These are phyloP conservation scores for Chaetodon auriga DNA, from an alignment of 2,113 vertebrate genomes.

Conservation along the genomic window DNA sequence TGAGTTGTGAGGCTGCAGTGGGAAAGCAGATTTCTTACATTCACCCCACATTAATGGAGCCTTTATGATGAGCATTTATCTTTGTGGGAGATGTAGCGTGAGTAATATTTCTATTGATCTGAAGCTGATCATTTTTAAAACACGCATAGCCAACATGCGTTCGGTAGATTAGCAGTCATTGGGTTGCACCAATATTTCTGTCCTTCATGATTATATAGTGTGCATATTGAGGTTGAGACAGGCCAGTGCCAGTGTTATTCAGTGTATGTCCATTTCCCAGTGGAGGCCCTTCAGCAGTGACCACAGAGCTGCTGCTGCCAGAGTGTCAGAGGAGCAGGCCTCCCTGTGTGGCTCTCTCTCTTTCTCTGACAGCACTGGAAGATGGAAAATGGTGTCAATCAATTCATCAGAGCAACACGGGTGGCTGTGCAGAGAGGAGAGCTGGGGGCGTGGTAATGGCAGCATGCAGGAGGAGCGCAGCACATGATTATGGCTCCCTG, in stretches of 20 bases:
- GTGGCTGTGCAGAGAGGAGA: slow-evolving; percentile 75
- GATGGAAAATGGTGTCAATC: slow-evolving; percentile 86
- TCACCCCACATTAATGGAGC: slow-evolving; percentile 15
- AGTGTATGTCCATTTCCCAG: slow-evolving; percentile 39
- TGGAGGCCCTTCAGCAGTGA: slow-evolving; percentile 66
- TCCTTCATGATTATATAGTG: neutral
- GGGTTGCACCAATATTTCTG: neutral
- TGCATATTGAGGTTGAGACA: slow-evolving; percentile 30
- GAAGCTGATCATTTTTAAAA: slow-evolving; percentile 1
- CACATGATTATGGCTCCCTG: slow-evolving; percentile 66
- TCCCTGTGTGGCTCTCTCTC: slow-evolving; percentile 62
- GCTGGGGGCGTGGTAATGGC: slow-evolving; percentile 65
- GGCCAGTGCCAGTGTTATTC: slow-evolving; percentile 6
- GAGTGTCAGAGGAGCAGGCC: slow-evolving; percentile 48
- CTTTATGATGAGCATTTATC: slow-evolving; percentile 18
- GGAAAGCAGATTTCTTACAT: slow-evolving; percentile 41
- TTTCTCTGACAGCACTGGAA: slow-evolving; percentile 73
- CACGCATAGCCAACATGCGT: neutral
- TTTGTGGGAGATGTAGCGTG: neutral
- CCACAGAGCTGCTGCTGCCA: slow-evolving; percentile 53
- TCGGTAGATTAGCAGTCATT: neutral
- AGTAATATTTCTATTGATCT: neutral
- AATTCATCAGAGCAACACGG: slow-evolving; percentile 82
- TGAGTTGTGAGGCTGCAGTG: slow-evolving; percentile 76
- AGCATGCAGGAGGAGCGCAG: slow-evolving; percentile 62